phyloP scores from a whole-genome alignment of 1,140 invertebrate species.

The Pseudomyrmex flavicornis region DNA sequence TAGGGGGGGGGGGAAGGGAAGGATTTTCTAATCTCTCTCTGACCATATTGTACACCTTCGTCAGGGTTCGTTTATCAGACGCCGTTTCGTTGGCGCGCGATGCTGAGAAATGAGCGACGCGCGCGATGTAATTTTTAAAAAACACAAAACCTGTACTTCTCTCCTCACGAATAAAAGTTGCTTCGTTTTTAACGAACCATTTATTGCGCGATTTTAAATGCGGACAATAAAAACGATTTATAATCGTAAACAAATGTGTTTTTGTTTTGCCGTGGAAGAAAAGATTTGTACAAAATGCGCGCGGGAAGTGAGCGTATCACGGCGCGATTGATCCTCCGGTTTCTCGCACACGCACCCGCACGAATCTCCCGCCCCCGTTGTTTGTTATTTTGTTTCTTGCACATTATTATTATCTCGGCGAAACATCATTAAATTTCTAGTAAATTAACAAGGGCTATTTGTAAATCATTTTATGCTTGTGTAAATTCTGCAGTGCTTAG shows the following conservation, averaged over 20 bases:
- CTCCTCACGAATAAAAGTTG: no score
- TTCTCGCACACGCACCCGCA: neutral
- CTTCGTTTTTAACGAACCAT: no score
- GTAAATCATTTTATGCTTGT: slow-evolving; percentile 46
- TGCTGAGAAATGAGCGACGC: slow-evolving; percentile 1
- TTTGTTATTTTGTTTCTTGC: neutral
- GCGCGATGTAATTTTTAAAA: no score
- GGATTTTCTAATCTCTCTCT: slow-evolving; percentile 43
- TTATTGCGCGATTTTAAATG: no score
- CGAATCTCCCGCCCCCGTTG: no score
- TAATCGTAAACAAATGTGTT: no score
- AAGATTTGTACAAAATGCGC: no score
- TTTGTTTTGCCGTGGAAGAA: no score
- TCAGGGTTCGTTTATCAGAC: slow-evolving; percentile 5
- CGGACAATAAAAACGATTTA: no score
- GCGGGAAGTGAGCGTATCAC: no score
- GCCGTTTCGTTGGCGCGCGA: slow-evolving; percentile 3
- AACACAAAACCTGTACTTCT: no score
- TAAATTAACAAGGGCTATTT: slow-evolving; percentile 52
- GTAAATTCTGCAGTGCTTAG: slow-evolving; percentile 18
- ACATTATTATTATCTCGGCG: neutral
- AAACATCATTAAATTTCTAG: slow-evolving; percentile 43
- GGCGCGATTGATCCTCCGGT: neutral
- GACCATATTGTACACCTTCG: slow-evolving; percentile 14
- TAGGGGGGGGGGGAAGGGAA: no score